Evolutionary conservation across 1,140 invertebrate species (phyloP).

Genomic region (Sinonovacula constricta): DNA sequence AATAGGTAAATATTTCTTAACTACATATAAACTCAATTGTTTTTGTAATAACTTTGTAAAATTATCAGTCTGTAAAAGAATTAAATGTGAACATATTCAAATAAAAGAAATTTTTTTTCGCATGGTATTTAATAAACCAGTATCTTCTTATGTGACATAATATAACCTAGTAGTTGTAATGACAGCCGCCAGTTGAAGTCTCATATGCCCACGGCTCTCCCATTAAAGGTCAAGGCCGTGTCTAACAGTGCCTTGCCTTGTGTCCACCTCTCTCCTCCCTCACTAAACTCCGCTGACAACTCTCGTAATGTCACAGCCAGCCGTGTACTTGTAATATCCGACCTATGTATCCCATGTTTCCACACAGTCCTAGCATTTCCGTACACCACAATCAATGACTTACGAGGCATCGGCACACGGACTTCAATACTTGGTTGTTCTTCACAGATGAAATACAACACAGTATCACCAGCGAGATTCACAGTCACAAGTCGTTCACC

Average conservation of each 20-base stretch:
- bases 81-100: too few relatives aligned
- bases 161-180: too few relatives aligned
- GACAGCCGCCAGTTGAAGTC: too few relatives aligned
- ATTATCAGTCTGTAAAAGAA: too few relatives aligned
- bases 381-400: slow-evolving; percentile 92
- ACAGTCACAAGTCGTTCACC: slow-evolving; percentile 97
- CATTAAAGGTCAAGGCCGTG: slow-evolving; percentile 69
- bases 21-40: too few relatives aligned
- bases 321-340: slow-evolving; percentile 88
- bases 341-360: slow-evolving; percentile 91
- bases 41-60: too few relatives aligned
- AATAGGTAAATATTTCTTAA: too few relatives aligned
- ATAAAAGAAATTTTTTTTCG: too few relatives aligned
- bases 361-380: slow-evolving; percentile 91
- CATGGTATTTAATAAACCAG: too few relatives aligned
- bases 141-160: too few relatives aligned
- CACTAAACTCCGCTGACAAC: slow-evolving; percentile 91
- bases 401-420: slow-evolving; percentile 90
- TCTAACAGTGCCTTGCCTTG: slow-evolving; percentile 68
- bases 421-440: slow-evolving; percentile 75
- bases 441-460: slow-evolving; percentile 88
- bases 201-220: slow-evolving; percentile 62
- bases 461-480: slow-evolving; percentile 90
- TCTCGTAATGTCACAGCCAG: slow-evolving; percentile 96
- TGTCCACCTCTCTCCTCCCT: slow-evolving; percentile 76